A percentile compares a stretch with the other conserved stretches of the same genome.
Conservation (phyloP, 2,888 invertebrate species). For the Tenthredo notha region DNA sequence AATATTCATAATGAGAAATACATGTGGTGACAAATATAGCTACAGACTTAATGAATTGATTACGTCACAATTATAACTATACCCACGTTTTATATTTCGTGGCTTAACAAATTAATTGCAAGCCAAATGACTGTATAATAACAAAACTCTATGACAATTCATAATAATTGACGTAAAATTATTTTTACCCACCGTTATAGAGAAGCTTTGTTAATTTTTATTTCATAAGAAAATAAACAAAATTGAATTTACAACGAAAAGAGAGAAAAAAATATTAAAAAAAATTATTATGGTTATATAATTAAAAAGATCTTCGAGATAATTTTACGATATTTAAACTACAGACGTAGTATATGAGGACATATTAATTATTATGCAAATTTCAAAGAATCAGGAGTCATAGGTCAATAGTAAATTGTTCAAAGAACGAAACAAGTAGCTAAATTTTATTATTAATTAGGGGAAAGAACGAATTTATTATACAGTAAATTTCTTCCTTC, state of each 20-base stretch:
- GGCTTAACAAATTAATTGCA: background rate
- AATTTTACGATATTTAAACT: background rate
- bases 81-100: background rate
- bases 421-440: background rate
- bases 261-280: background rate
- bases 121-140: background rate
- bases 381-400: background rate
- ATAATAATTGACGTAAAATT: background rate
- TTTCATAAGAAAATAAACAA: background rate
- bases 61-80: background rate
- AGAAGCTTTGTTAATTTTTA: conserved; percentile 3
- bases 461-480: too few species aligned
- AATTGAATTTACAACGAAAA: background rate
- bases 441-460: too few species aligned
- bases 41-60: background rate
- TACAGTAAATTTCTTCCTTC: too few species aligned
- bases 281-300: background rate
- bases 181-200: background rate
- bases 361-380: background rate
- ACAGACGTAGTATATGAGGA: background rate
- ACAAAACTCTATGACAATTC: background rate
- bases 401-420: background rate
- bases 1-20: background rate
- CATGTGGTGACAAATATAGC: background rate
- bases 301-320: background rate